Percentiles rank a stretch among this genome's conserved stretches.
phyloP scores from a whole-genome alignment of 1,140 invertebrate species.

The Macrobrachium rosenbergii region DNA sequence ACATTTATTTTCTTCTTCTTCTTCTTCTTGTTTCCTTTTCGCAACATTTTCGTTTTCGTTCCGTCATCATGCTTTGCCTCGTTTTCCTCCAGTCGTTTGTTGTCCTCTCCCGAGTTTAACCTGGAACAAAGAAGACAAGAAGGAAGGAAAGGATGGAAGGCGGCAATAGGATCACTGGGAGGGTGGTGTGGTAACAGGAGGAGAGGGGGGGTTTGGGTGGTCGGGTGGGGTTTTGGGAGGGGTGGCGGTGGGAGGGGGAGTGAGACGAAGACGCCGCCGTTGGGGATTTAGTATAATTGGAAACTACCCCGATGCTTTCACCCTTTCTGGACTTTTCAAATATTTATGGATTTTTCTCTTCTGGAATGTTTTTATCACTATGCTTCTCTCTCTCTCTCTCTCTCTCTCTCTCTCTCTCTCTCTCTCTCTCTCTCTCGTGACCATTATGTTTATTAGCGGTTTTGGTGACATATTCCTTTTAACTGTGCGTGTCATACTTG shows the following conservation, averaged over 20 bases:
- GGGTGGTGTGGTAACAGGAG: not conserved
- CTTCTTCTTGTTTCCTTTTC: not conserved
- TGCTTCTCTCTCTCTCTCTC: conserved; percentile 25
- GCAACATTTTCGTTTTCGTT: not conserved
- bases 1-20: not conserved
- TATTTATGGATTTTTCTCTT: not conserved
- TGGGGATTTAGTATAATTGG: conserved; percentile 15
- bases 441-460: not conserved
- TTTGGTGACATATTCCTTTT: not conserved
- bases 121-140: not conserved
- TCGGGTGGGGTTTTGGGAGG: not conserved
- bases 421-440: conserved; percentile 21
- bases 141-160: not conserved
- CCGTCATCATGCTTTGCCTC: not conserved
- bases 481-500: not conserved
- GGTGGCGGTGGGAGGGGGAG: not conserved
- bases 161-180: not conserved
- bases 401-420: conserved; percentile 32
- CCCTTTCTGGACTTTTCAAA: not conserved
- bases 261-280: not conserved
- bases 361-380: not conserved
- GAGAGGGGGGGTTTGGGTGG: not conserved
- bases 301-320: conserved; percentile 8
- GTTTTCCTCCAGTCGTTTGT: not conserved
- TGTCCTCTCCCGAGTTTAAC: not conserved